These are phyloP conservation scores for Latrodectus elegans DNA, from an alignment of 2,888 invertebrate species.

Conservation along the genomic window DNA sequence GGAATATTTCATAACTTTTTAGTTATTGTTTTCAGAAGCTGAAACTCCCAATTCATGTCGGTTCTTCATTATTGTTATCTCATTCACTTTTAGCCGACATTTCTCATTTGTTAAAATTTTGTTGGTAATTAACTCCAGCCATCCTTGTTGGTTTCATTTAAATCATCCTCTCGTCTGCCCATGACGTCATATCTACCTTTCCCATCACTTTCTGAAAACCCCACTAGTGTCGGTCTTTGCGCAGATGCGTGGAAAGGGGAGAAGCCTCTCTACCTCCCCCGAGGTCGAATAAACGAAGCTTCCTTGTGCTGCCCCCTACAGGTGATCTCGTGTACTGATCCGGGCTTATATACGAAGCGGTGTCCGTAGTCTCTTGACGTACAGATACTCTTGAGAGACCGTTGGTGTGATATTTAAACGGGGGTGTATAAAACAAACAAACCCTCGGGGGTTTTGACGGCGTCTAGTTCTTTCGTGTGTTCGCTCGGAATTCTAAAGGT, in stretches of 20 bases:
- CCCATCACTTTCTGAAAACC: constrained; percentile 13
- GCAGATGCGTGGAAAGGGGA: constrained; percentile 9
- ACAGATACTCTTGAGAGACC: background rate
- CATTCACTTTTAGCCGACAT: background rate
- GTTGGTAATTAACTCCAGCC: background rate
- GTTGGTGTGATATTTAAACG: background rate
- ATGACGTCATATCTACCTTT: constrained; percentile 26
- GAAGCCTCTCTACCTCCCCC: background rate
- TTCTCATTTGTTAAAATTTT: background rate
- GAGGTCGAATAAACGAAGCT: background rate
- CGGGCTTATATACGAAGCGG: constrained; percentile 35
- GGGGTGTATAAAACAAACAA: constrained; percentile 5
- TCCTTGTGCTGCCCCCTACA: constrained; percentile 10
- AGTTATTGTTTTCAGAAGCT: too few relatives aligned
- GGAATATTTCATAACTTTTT: too few relatives aligned
- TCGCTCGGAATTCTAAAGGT: background rate
- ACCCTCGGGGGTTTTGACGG: background rate
- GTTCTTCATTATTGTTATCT: too few relatives aligned
- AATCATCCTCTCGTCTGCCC: constrained; percentile 12
- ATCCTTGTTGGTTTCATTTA: constrained; percentile 9
- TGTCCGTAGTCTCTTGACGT: constrained; percentile 39
- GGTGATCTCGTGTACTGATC: background rate
- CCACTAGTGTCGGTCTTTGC: constrained; percentile 3
- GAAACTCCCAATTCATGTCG: too few relatives aligned
- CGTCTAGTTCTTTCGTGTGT: background rate